Evolutionary conservation across 2,113 vertebrate genomes (phyloP).

Genomic region (Ophiodon elongatus): DNA sequence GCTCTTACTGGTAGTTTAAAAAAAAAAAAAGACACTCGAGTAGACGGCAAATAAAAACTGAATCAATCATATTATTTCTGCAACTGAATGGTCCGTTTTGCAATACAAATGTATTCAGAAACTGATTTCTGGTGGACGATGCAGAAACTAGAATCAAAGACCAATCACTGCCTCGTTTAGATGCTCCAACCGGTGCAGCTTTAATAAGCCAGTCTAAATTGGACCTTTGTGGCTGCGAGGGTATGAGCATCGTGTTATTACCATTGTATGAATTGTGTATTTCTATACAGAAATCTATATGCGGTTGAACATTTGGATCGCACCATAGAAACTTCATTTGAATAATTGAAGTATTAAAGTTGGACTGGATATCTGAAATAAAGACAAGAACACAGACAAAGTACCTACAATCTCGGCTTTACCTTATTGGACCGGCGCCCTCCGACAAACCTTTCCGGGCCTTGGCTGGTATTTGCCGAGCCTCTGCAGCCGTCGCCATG

Average conservation of each 20-base stretch:
- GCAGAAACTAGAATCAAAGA: neutral
- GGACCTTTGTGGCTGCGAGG: neutral
- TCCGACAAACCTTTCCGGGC: conserved; percentile 27
- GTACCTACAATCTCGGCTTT: neutral
- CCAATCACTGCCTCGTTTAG: neutral
- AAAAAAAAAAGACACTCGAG: too few species aligned
- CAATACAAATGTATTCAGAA: too few species aligned
- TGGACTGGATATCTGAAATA: neutral
- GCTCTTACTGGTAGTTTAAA: too few species aligned
- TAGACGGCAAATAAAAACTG: too few species aligned
- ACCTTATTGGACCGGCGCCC: conserved; percentile 30
- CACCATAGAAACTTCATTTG: neutral
- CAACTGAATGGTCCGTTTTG: neutral
- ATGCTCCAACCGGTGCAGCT: neutral
- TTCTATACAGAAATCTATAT: neutral
- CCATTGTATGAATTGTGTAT: neutral
- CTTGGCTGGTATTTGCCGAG: neutral
- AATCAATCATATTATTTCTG: neutral
- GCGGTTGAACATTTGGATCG: neutral
- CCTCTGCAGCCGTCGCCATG: neutral
- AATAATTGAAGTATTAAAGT: neutral
- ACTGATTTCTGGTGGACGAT: neutral
- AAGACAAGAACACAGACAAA: neutral
- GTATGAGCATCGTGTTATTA: neutral
- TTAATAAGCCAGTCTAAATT: neutral